A percentile compares a stretch with the other conserved stretches of the same genome.
These are phyloP conservation scores for Amaurobius ferox DNA, from an alignment of 2,888 invertebrate genomes.

Conservation along the genomic window DNA sequence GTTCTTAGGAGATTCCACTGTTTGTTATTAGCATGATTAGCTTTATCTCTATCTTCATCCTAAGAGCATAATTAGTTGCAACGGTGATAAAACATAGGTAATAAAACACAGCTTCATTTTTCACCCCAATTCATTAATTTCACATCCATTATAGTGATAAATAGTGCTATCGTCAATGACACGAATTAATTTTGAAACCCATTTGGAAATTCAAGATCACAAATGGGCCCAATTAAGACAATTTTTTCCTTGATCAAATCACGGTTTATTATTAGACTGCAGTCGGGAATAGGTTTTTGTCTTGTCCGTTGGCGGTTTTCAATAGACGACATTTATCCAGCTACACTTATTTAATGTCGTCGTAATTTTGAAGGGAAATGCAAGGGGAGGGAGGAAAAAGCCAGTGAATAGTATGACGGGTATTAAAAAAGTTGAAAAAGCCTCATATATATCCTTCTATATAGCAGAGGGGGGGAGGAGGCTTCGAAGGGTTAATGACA, in stretches of 20 bases:
- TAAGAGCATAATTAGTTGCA: constrained; percentile 13
- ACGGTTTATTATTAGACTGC: constrained; percentile 57
- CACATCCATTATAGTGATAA: constrained; percentile 41
- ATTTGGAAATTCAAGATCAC: constrained; percentile 21
- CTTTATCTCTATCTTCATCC: not conserved
- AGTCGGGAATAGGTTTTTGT: constrained; percentile 40
- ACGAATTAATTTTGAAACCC: constrained; percentile 39
- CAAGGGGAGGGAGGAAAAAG: not conserved
- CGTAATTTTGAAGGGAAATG: constrained; percentile 42
- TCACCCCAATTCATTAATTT: constrained; percentile 58
- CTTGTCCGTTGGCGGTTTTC: constrained; percentile 20
- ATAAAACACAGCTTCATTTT: constrained; percentile 25
- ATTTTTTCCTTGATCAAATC: constrained; percentile 44
- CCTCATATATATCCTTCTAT: constrained; percentile 60
- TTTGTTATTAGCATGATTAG: not conserved
- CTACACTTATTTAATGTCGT: constrained; percentile 56
- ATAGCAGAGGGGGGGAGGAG: constrained; percentile 16
- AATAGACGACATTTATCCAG: constrained; percentile 20
- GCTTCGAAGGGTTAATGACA: constrained; percentile 61
- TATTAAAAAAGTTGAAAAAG: constrained; percentile 60
- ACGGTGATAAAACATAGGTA: constrained; percentile 25
- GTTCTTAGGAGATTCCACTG: not conserved
- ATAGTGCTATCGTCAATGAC: constrained; percentile 42
- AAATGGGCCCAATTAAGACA: constrained; percentile 61
- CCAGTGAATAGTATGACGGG: constrained; percentile 40